Base-by-base conservation (phyloP, 2,113 vertebrate species). In the Phaethornis superciliosus region DNA sequence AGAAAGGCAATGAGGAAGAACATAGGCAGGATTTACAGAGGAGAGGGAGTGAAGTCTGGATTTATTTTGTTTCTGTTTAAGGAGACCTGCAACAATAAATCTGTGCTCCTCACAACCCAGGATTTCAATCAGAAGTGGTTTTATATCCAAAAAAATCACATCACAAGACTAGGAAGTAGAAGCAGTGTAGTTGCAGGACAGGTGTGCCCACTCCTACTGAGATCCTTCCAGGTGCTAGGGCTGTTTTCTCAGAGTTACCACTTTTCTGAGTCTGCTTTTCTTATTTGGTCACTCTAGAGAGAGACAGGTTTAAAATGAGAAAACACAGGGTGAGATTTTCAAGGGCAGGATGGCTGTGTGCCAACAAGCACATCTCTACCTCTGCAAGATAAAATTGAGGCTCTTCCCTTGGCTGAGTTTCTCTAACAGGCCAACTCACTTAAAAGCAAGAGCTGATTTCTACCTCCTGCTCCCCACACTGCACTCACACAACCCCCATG, bases 401-500 rank as follows among this genome's bases (percentile, higher is more conserved):
- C 59, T 77, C 40, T 74, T 76, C 19, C 6, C 0, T 7, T 11
- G 19, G 15, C 55, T 1, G 2, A 69, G 40, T 22, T 60, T 35
- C 58, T 64, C 33, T 69, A 10, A 44, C 44, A 44, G 64, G 56
- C 3, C 3, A 78, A 14, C 3, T 75, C 30, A 5, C 56, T 26
- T 33, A 58, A 37, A 81, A 71, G 10, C 1, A 2, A 22, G 40
- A 77, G 30, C 30, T 21, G 42, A 22, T 58, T 84, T 56, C 64
- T 76, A 13, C 40, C 1, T 1, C 33, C 17, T 4, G 20, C 32
- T 77, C 69, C 3, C 3, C 2, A 17, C 27, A 11, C 23, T 0
- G 0, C 4, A 2, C 28, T 67, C 24, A 22, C 23, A 6, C 12
- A 0, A 1, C 32, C 0, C n/a, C 8, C 5, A 64, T 51, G 15